A percentile compares a stretch with the other conserved stretches of the same genome.
phyloP scores from a whole-genome alignment of 2,797 vertebrate species.

The Cirrhinus mrigala region DNA sequence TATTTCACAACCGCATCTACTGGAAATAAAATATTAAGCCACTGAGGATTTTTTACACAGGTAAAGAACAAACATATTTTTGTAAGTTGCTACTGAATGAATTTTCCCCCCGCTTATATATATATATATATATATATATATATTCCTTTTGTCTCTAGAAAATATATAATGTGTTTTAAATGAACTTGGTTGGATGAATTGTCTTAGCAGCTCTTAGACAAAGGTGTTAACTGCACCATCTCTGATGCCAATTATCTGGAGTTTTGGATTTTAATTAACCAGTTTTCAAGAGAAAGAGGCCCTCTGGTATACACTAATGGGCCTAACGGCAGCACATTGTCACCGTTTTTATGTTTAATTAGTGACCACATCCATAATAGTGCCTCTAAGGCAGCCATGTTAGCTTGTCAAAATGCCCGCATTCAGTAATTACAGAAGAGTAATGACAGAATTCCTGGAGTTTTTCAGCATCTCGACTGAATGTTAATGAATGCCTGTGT shows the following conservation, averaged over 20 bases:
- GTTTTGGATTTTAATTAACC: slow-evolving; percentile 63
- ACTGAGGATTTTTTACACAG: neutral
- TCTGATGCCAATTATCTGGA: slow-evolving; percentile 54
- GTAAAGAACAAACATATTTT: neutral
- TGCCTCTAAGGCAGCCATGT: slow-evolving; percentile 57
- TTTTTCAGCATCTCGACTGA: slow-evolving; percentile 23
- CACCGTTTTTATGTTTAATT: slow-evolving; percentile 63
- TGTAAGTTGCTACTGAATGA: neutral
- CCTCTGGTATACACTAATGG: slow-evolving; percentile 46
- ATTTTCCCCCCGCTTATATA: neutral
- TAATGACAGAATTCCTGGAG: slow-evolving; percentile 46
- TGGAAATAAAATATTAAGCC: slow-evolving; percentile 3
- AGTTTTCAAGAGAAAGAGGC: slow-evolving; percentile 53
- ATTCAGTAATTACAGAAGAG: slow-evolving; percentile 54
- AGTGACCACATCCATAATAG: slow-evolving; percentile 57
- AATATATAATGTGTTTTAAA: slow-evolving; percentile 3
- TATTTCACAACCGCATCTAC: neutral
- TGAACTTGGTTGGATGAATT: slow-evolving; percentile 8
- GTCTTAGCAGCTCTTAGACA: slow-evolving; percentile 17
- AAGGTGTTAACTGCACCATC: slow-evolving; percentile 46
- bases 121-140: neutral
- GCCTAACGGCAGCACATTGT: slow-evolving; percentile 54
- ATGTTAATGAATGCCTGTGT: slow-evolving; percentile 26
- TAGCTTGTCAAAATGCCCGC: slow-evolving; percentile 42
- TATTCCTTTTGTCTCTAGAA: neutral